A percentile compares a stretch with the other conserved stretches of the same genome.
These are phyloP conservation scores for Aphis gossypii DNA, from an alignment of 1,140 invertebrate genomes.

Conservation along the genomic window DNA sequence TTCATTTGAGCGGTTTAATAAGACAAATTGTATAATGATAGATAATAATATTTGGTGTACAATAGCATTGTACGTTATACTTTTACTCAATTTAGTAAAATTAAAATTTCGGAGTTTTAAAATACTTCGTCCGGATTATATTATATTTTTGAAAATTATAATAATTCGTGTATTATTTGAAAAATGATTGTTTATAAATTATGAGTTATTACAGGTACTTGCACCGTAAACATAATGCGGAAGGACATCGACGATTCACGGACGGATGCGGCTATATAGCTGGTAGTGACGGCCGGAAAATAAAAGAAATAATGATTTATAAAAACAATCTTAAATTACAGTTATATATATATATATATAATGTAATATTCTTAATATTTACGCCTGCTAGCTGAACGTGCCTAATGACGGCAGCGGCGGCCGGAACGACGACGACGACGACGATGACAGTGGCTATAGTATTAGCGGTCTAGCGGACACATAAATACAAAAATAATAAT, in stretches of 20 bases:
- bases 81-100: neutral
- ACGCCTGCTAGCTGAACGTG: neutral
- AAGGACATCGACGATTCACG: neutral
- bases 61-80: neutral
- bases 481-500: neutral
- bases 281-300: neutral
- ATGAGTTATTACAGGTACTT: neutral
- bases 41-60: neutral
- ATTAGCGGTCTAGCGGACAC: neutral
- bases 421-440: neutral
- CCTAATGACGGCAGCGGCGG: neutral
- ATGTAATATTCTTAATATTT: neutral
- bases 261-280: neutral
- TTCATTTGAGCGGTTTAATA: neutral
- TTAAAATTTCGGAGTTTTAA: neutral
- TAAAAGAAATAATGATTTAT: neutral
- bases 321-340: neutral
- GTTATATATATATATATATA: neutral
- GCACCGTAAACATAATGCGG: neutral
- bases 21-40: neutral
- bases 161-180: neutral
- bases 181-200: conserved; percentile 4
- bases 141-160: neutral
- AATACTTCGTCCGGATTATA: neutral
- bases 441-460: neutral